Evolutionary conservation across 1,140 invertebrate species (phyloP).

Genomic region (Triops cancriformis): DNA sequence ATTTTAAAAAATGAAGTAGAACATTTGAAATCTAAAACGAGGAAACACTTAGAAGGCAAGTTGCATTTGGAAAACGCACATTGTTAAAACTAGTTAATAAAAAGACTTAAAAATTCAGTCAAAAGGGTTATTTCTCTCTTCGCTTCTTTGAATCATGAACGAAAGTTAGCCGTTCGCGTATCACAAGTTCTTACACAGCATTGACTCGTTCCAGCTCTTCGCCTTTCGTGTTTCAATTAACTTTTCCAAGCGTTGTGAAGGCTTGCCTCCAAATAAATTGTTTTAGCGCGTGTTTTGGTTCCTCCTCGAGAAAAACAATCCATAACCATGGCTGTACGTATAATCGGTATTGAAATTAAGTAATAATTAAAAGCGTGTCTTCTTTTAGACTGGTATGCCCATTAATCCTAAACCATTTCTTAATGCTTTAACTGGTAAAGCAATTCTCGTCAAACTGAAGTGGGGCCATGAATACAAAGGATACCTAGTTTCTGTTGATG

Average conservation of each 20-base stretch:
- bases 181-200: no score
- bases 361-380: background rate
- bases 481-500: slow-evolving; percentile 91
- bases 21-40: no score
- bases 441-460: slow-evolving; percentile 95
- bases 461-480: slow-evolving; percentile 99
- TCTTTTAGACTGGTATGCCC: slow-evolving; percentile 64
- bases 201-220: background rate
- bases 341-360: background rate
- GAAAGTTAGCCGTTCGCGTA: no score
- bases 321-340: background rate
- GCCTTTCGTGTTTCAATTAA: background rate
- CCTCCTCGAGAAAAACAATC: background rate
- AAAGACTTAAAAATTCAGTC: no score
- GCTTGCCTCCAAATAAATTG: background rate
- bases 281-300: slow-evolving; percentile 13
- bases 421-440: slow-evolving; percentile 94
- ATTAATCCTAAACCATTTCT: slow-evolving; percentile 99
- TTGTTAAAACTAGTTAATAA: no score
- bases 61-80: no score
- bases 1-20: no score
- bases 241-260: background rate
- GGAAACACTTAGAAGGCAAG: no score
- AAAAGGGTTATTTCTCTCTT: no score
- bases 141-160: no score